phyloP scores from a whole-genome alignment of 2,113 vertebrate species.

The Pterophyllum scalare region DNA sequence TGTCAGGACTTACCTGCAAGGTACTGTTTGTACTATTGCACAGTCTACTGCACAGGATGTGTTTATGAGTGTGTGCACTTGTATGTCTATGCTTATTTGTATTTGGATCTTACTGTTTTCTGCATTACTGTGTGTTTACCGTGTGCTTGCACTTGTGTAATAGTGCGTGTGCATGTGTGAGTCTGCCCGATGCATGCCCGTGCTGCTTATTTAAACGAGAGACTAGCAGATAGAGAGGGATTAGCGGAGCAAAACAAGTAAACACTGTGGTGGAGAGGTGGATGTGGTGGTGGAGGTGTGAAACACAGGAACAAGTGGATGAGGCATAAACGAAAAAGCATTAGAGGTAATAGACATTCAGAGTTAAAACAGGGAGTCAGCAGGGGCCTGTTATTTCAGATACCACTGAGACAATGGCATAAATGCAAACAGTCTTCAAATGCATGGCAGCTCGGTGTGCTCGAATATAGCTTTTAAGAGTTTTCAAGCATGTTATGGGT shows the following conservation, averaged over 20 bases:
- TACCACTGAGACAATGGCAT: not conserved
- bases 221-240: slow-evolving; percentile 67
- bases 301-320: not conserved
- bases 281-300: slow-evolving; percentile 31
- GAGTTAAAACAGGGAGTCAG: not conserved
- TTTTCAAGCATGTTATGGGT: not conserved
- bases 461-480: not conserved
- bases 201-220: slow-evolving; percentile 72
- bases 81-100: slow-evolving; percentile 19
- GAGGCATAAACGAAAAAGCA: slow-evolving; percentile 1
- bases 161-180: slow-evolving; percentile 13
- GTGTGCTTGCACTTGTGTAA: slow-evolving; percentile 24
- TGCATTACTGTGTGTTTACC: slow-evolving; percentile 34
- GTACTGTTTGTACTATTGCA: not conserved
- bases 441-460: no score
- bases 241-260: slow-evolving; percentile 66
- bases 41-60: not conserved
- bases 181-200: not conserved
- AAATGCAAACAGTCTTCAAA: not conserved
- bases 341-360: not conserved
- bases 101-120: slow-evolving; percentile 15
- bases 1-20: slow-evolving; percentile 29
- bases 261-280: slow-evolving; percentile 40
- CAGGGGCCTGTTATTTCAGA: not conserved
- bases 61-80: not conserved